Conservation (phyloP, 2,888 invertebrate species). For the Homarus gammarus region DNA sequence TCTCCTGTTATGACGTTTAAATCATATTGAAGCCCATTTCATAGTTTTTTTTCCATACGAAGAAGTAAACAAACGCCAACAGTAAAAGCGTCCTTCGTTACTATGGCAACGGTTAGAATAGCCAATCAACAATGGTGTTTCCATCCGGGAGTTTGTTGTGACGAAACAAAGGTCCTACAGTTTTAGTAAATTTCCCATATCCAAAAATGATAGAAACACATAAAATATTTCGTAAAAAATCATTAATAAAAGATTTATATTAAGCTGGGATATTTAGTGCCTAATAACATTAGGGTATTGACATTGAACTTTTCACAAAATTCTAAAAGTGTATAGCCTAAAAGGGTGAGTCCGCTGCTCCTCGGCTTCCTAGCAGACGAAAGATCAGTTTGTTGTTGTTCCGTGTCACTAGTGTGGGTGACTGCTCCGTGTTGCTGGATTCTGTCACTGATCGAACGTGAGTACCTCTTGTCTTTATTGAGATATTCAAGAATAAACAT, state of each 20-base stretch:
- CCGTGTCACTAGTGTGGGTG: not conserved
- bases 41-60: too few relatives aligned
- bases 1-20: too few relatives aligned
- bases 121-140: not conserved
- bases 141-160: slow-evolving; percentile 12
- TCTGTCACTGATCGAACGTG: slow-evolving; percentile 16
- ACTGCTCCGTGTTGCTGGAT: slow-evolving; percentile 1
- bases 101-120: not conserved
- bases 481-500: not conserved
- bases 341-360: slow-evolving; percentile 10
- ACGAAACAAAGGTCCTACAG: not conserved
- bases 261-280: too few relatives aligned
- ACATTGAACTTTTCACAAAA: too few relatives aligned
- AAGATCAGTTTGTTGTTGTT: slow-evolving; percentile 36
- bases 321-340: not conserved
- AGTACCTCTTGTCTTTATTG: not conserved
- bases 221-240: too few relatives aligned
- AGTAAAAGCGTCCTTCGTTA: not conserved
- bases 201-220: too few relatives aligned
- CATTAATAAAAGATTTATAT: too few relatives aligned
- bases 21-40: too few relatives aligned
- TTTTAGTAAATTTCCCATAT: not conserved
- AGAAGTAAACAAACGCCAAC: too few relatives aligned
- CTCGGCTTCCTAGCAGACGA: slow-evolving; percentile 29
- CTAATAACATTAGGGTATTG: too few relatives aligned